Base-by-base conservation (phyloP, 2,888 invertebrate species). In the Liodrosophila aerea region DNA sequence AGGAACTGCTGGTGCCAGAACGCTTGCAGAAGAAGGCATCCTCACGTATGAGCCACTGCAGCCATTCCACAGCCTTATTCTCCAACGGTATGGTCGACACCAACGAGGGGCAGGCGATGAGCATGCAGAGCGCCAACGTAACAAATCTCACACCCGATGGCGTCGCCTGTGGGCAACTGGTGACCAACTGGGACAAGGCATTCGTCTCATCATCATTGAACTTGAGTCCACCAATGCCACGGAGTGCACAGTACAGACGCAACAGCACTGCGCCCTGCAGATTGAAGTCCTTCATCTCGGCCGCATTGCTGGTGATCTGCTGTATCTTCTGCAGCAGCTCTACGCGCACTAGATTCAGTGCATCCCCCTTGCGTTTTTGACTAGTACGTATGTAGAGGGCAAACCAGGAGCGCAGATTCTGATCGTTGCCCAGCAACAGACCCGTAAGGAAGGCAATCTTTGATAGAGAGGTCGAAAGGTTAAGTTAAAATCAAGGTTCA, bases 181-280 rank as follows among this genome's bases (percentile, higher is more conserved):
- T 97, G 12, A 98, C 92, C 39, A 98, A 91, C 83, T 95, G 94
- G 9, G 98, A 93, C 27, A 98, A 92, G 43, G 95, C 92, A 53
- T 93, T 92, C 15, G 97, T 94, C 92, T 98, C 98, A 74, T 98
- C 97, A 87, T 98, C 98, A 87, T 95, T 95, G 87, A 96, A 95
- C 93, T 98, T 98, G 9, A 98, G 94, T 1, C 96, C 96, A 0
- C 97, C 98, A 56, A 98, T 97, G 40, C 97, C 97, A 76, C 97
- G 92, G 0, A 98, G 91, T 0, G 98, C 97, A 90, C 98, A 98
- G 88, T 98, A 98, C 0, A 98, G 92, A 37, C 98, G 92, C 18
- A 98, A 90, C 36, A 98, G 91, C 0, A 97, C 96, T n/a, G 97
- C 96, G 0, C 97, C 97, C 89, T 97, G 94, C 0, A 97, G 95